Base-by-base conservation (phyloP, 2,888 invertebrate species). In the Amblyjoppa proteus region DNA sequence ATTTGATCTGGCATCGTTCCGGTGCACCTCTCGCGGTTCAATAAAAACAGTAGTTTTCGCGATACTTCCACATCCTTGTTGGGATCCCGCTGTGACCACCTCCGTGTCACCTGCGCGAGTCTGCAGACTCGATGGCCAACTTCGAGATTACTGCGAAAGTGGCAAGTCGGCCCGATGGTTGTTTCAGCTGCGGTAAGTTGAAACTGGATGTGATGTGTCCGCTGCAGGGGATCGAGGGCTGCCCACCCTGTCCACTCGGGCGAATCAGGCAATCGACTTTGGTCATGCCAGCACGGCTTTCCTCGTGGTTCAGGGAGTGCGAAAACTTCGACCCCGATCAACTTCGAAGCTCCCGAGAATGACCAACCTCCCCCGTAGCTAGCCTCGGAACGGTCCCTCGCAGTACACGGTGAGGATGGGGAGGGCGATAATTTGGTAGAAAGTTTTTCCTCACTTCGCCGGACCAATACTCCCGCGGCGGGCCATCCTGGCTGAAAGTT, bases 1-100 rank as follows among this genome's bases (percentile, higher is more conserved):
- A 83, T 78, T 83, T 73, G 58, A 78, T 74, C 73, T 74, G 74
- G 73, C 83, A 61, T 71, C 78, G 38, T 78, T 73, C 66, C 25
- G 56, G 56, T 38, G 58, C 45, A 61, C 77, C 34, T 58, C 41
- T 38, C 58, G 61, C 38, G 31, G 66, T 73, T 41, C 68, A 81
- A 81, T 81, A 66, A 66, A 66, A 84, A 77, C 73, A 68, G 51
- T 79, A 77, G 58, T 16, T 45, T 45, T 41, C 41, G 25, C 66
- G n/a, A 9, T 41, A 41, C 38, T 68, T 58, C 58, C 11, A 41
- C 20, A 7, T 38, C 38, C 9, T 16, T n/a, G 6, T 9, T 16
- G 20, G 7, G n/a, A n/a, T n/a, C 13, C 38, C 16, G n/a, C 11
- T 9, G 38, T 53, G 53, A 45, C 51, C 25, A 69, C 49, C 70